Evolutionary conservation across 2,113 vertebrate species (phyloP), one percentile per base, ranked within the genome.

Genomic region (Ranitomeya imitator): DNA sequence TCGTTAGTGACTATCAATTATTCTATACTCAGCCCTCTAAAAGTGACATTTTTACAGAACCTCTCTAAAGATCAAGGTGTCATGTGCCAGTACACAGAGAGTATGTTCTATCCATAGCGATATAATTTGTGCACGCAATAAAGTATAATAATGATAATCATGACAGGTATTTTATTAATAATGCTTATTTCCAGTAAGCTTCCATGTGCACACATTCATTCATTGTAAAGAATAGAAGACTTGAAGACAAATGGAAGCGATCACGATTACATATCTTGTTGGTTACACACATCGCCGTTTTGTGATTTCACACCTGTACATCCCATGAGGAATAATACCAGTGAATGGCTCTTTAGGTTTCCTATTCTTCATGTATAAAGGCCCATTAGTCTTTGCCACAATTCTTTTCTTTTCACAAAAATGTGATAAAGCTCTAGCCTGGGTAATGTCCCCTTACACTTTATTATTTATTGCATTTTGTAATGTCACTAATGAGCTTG

Each of bases 401-500:
- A n/a, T 57, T 26, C 73, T 31, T 78, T 78, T 54, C 10, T 77
- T 11, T 57, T 57, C 26, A 79, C 54, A 59, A 26, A 79, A 79
- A n/a, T 59, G 52, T 23, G 77, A 79, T n/a, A 59, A 54, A 26
- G 77, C 77, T 79, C 55, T 54, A 26, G 77, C 13, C 54, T 6
- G 12, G 54, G n/a, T 57, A 59, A 57, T 57, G 52, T 59, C 8
- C 54, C 54, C 77, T 57, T 59, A 59, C n/a, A 79, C 21, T 55
- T 57, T 55, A 79, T 79, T 79, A 79, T 79, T 79, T 26, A 79
- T 79, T 79, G 77, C 7, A 54, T n/a, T n/a, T 26, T 80, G n/a
- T 60, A 23, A 80, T 26, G n/a, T 23, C 16, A 14, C 54, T 16
- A 60, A 16, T 60, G 78, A 80, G 54, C 78, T 21, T 14, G 13